Evolutionary conservation across 2,888 invertebrate species (phyloP).

Genomic region (Campaea margaritaria): DNA sequence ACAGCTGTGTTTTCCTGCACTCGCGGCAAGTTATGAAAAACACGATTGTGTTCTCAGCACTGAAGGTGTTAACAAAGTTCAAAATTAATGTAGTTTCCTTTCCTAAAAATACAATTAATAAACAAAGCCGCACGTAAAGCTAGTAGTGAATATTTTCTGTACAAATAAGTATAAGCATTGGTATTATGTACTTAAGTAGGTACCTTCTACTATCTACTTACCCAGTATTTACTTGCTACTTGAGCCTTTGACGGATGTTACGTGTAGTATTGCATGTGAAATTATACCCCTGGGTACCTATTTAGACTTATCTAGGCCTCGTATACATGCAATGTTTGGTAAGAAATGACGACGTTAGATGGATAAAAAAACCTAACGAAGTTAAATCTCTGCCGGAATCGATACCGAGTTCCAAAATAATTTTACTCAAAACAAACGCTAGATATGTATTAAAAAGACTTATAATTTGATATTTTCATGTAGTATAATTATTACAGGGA

Average conservation of each 20-base stretch:
- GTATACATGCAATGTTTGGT: slow-evolving; percentile 18
- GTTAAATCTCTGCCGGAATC: too few relatives aligned
- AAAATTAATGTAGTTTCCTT: too few relatives aligned
- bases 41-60: too few relatives aligned
- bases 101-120: too few relatives aligned
- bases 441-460: too few relatives aligned
- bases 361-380: too few relatives aligned
- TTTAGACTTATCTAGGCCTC: slow-evolving; percentile 21
- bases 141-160: background rate
- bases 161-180: slow-evolving; percentile 16
- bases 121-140: too few relatives aligned
- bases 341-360: slow-evolving; percentile 1
- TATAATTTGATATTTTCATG: too few relatives aligned
- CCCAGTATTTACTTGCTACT: slow-evolving; percentile 23
- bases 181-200: background rate
- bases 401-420: too few relatives aligned
- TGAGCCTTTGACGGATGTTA: slow-evolving; percentile 53
- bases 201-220: slow-evolving; percentile 9
- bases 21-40: too few relatives aligned
- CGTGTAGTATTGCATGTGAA: slow-evolving; percentile 56
- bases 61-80: too few relatives aligned
- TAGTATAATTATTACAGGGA: background rate
- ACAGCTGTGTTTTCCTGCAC: too few relatives aligned
- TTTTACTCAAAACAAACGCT: background rate
- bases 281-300: slow-evolving; percentile 51